Base-by-base conservation (phyloP, 64 coral and sea anemone genomes). In the Pocillopora damicornis region DNA sequence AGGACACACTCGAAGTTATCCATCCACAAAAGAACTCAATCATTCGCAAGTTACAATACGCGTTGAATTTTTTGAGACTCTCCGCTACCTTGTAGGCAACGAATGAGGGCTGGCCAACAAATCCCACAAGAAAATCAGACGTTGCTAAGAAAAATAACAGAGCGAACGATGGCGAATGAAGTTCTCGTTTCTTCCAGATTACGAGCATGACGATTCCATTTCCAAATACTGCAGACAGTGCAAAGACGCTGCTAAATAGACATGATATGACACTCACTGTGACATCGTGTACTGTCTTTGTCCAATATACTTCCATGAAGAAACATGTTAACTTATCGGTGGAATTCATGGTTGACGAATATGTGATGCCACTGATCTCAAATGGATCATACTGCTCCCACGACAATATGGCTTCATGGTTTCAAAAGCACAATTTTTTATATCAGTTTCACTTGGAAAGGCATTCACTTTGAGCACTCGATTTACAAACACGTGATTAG, bases 41-140 rank as follows among this genome's bases (percentile, higher is more conserved):
- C n/a, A 89, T 71, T 38, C 88, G 68, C 51, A 81, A 79, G 9
- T 22, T 20, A 42, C 88, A 89, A 25, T 79, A 89, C 4, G 78
- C n/a, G 3, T 60, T 58, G 51, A 60, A 60, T 16, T 37, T n/a
- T 15, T 60, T 30, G 17, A 72, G 15, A 5, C 72, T 14, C 35
- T 89, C 88, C 8, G 74, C 62, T 45, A 89, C 5, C 51, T 89
- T 78, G 59, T 89, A 89, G 13, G 63, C 73, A 58, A 89, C 87
- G 63, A 79, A 89, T 1, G 25, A 89, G 10, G 76, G 60, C 35
- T 89, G 87, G 51, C 87, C 80, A 71, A 89, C 20, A 4, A 74
- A 11, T 6, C 88, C 88, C 59, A 89, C 65, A 30, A 89, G 4
- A 37, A 89, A 38, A 61, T 89, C 88, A 10, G 77, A 67, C 13